phyloP scores from a whole-genome alignment of 2,113 vertebrate genomes.

The Callipepla squamata region DNA sequence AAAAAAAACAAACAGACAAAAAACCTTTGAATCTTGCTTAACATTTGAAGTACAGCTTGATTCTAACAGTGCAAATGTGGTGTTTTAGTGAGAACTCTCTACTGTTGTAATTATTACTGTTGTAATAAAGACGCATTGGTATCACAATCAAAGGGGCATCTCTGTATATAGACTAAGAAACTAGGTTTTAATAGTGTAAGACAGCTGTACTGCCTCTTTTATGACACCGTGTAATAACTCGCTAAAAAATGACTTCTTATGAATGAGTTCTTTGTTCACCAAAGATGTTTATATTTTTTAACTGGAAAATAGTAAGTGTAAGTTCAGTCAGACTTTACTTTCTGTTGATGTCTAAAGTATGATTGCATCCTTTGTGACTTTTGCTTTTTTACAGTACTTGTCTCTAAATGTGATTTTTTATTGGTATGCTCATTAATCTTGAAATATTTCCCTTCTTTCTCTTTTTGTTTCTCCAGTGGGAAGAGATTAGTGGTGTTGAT shows the following conservation, averaged over 20 bases:
- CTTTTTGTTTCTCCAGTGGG: constrained; percentile 83
- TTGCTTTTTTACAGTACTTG: not conserved
- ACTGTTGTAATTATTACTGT: not conserved
- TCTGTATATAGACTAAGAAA: not conserved
- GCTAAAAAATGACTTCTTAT: not conserved
- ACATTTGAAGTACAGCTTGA: not conserved
- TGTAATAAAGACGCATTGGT: not conserved
- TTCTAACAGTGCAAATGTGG: not conserved
- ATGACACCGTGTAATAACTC: not conserved
- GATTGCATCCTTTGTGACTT: not conserved
- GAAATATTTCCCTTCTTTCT: not conserved
- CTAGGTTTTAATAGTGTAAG: not conserved
- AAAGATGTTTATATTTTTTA: not conserved
- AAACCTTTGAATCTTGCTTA: not conserved
- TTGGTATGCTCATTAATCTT: not conserved
- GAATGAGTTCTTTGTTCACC: not conserved
- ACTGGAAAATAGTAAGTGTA: not conserved
- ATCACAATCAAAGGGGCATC: not conserved
- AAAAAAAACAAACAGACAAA: too few species aligned
- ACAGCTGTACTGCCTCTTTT: not conserved
- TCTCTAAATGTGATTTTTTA: not conserved
- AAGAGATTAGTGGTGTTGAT: constrained; percentile 98
- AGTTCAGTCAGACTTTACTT: not conserved
- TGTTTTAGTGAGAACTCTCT: not conserved
- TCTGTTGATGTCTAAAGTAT: not conserved